A percentile compares a stretch with the other conserved stretches of the same genome.
phyloP scores from a whole-genome alignment of 2,113 vertebrate genomes.

The Thymallus thymallus region DNA sequence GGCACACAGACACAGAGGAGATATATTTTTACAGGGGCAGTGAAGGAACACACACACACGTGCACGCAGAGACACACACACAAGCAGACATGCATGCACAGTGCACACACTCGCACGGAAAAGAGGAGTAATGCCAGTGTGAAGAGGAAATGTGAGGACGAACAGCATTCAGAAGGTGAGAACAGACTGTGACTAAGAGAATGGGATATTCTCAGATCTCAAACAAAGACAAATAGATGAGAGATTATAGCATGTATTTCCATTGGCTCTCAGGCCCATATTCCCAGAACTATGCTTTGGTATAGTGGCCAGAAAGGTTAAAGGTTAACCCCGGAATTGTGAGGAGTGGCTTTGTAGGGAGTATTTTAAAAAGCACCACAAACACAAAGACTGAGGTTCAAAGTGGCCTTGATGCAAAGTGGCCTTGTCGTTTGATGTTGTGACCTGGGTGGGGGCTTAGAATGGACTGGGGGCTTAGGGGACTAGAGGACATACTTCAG shows the following conservation, averaged over 20 bases:
- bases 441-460: conserved; percentile 49
- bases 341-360: conserved; percentile 21
- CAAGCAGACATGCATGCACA: not conserved
- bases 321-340: conserved; percentile 13
- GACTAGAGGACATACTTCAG: conserved; percentile 40
- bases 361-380: conserved; percentile 12
- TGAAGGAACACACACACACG: not conserved
- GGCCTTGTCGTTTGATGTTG: conserved; percentile 55
- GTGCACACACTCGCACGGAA: conserved; percentile 22
- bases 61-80: not conserved
- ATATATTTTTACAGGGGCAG: not conserved
- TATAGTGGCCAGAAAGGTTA: not conserved
- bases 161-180: conserved; percentile 12
- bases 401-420: conserved; percentile 60
- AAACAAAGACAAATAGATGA: conserved; percentile 25
- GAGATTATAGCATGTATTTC: not conserved
- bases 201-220: conserved; percentile 39
- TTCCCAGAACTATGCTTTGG: conserved; percentile 1
- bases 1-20: not conserved
- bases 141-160: conserved; percentile 44
- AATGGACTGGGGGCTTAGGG: conserved; percentile 36
- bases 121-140: conserved; percentile 4
- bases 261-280: not conserved
- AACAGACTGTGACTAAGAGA: conserved; percentile 50
- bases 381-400: conserved; percentile 39